Evolutionary conservation across 2,888 invertebrate genomes (phyloP), one percentile per base, ranked within the genome.

Genomic region (Drosophila neoperkinsi): DNA sequence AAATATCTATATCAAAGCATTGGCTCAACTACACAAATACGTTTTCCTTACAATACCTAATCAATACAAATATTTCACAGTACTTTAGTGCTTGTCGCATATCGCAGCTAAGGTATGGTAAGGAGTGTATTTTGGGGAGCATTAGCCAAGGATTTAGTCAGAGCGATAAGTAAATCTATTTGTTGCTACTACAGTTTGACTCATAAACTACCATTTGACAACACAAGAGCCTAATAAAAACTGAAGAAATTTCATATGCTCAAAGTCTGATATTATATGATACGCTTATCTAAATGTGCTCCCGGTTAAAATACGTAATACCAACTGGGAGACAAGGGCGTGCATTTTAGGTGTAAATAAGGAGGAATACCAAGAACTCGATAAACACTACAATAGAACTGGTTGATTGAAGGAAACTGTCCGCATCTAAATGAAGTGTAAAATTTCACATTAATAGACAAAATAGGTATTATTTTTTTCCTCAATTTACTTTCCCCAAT

Each of bases 211-310:
- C 53, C 62, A 76, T 79, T 71, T 82, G 82, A 74, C 82, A 89
- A 74, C 64, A 66, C 79, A 76, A 75, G 74, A 72, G 74, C 62
- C 57, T 64, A 56, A 84, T 87, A 89, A 87, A 86, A 61, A 50
- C 60, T 74, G 59, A 74, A 72, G 66, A 88, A 72, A 61, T 68
- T 85, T 60, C 74, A 71, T 75, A 79, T 77, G 79, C 73, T 51
- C 85, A 84, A 88, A 84, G 85, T 88, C 88, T 89, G 88, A 86
- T 89, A 89, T 89, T 87, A 86, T 89, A 84, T 74, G 82, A 84
- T 77, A 77, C 66, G 79, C 74, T 70, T 65, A 84, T 86, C 46
- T 89, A 86, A 89, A 56, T 57, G 71, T 72, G 74, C 72, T 74
- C 76, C 88, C 60, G 85, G 58, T 72, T 55, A 53, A 61, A 69